Evolutionary conservation across 2,888 invertebrate genomes (phyloP), one percentile per base, ranked within the genome.

Genomic region (Cistogaster globosa): DNA sequence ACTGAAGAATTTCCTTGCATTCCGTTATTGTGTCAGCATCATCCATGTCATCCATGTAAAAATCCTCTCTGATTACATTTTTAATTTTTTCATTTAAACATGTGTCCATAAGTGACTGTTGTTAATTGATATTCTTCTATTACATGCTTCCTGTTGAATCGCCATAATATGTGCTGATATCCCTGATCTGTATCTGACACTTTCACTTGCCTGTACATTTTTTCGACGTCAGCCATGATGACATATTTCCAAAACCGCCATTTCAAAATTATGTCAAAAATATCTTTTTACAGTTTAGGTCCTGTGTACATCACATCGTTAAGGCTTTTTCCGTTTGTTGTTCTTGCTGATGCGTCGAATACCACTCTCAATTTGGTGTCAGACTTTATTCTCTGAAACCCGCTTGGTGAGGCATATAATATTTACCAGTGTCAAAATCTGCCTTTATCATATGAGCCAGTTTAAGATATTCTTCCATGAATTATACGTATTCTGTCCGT

Each of bases 171-270:
- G 38, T 88, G 45, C 8, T 89, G 88, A 53, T 87, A 88, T n/a
- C 86, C 51, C 9, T 67, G 74, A 48, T 90, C 81, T 4, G 82
- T 72, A 26, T 76, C 38, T 9, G 7, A 11, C 7, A 38, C 11
- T 38, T 9, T 7, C 11, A 38, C 11, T 11, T 89, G 88, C 0
- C 88, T 86, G 69, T 89, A 90, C 87, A 90, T 90, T 80, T 89
- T 88, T 9, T 86, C 86, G 4, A 91, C 87, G 72, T 91, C 90
- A 4, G 88, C 89, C 2, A 77, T 86, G 2, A 90, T 79, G 0
- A 88, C 89, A 45, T 77, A 72, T 62, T 48, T 42, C 68, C 82
- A 76, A n/a, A 67, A 48, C 69, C 85, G 48, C 74, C 82, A 88
- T 32, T 86, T 89, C 87, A 16, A 86, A 76, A 72, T 90, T 89